These are phyloP conservation scores for Onthophagus taurus DNA, from an alignment of 1,140 invertebrate species.

Conservation along the genomic window DNA sequence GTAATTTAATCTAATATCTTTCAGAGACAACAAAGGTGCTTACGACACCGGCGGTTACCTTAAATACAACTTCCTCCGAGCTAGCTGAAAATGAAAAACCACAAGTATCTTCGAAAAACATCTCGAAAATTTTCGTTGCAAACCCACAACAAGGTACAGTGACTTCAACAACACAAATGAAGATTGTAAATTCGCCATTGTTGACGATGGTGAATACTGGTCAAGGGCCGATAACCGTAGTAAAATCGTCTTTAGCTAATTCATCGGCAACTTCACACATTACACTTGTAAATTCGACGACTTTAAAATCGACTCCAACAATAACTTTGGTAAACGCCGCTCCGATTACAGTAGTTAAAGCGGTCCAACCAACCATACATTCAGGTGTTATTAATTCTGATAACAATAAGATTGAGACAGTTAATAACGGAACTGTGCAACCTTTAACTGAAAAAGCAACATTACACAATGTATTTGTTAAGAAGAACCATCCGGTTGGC, in stretches of 20 bases:
- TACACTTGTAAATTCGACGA: conserved; percentile 28
- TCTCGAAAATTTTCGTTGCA: conserved; percentile 27
- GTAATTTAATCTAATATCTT: conserved; percentile 8
- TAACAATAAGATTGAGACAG: neutral
- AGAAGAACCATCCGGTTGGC: conserved; percentile 24
- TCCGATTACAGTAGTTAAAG: conserved; percentile 30
- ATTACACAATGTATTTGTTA: conserved; percentile 36
- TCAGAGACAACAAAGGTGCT: conserved; percentile 24
- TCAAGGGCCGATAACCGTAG: conserved; percentile 31
- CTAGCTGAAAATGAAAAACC: conserved; percentile 15
- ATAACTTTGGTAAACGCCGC: conserved; percentile 32
- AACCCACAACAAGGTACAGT: conserved; percentile 15
- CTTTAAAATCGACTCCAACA: conserved; percentile 30
- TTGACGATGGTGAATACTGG: conserved; percentile 36
- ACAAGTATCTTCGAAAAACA: conserved; percentile 6
- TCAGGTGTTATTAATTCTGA: neutral
- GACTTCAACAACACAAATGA: conserved; percentile 19
- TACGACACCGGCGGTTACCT: conserved; percentile 13
- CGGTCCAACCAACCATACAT: too few relatives aligned
- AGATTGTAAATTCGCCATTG: conserved; percentile 27
- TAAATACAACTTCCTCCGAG: conserved; percentile 3
- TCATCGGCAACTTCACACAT: conserved; percentile 29
- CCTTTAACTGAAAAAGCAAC: conserved; percentile 16
- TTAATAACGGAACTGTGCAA: conserved; percentile 12
- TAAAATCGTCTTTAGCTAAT: conserved; percentile 30